Base-by-base conservation (phyloP, 2,888 invertebrate genomes). In the Clunio marinus region DNA sequence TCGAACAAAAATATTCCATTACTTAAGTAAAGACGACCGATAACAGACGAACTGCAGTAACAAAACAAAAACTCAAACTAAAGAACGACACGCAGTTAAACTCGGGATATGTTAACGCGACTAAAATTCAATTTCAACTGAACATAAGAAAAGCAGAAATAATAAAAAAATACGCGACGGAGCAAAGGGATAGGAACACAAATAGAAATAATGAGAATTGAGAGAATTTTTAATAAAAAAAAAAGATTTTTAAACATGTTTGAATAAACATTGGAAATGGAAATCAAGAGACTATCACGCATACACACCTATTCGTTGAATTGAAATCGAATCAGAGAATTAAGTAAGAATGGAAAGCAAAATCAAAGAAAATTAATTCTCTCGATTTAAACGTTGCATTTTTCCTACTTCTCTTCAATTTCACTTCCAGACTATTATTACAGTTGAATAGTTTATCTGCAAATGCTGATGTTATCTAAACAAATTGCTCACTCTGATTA, bases 161-260 rank as follows among this genome's bases (percentile, higher is more conserved):
- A 13, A 25, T 27, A 63, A 20, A 22, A 24, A 25, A 41, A 35
- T 62, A 17, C 25, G 63, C 46, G 32, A 32, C 28, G 32, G 28
- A 27, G 45, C n/a, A n/a, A n/a, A n/a, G n/a, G n/a, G n/a, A n/a
- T 24, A 46, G 45, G 46, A 66, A 66, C 27, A 51, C 22, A 28
- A 32, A 45, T 3, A 32, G 20, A 17, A 28, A 20, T 22, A 10
- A 37, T 17, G 7, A n/a, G 45, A 63, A 37, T 46, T 4, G 27
- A 65, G 51, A 66, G 66, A 66, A 55, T 17, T 59, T 59, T 59
- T n/a, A n/a, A n/a, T n/a, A n/a, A n/a, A n/a, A n/a, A 35, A 59
- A 58, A 24, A 32, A 5, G 7, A 27, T 27, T 59, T 59, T 59
- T 8, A 35, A 59, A 59, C 32, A 7, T 35, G 59, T 59, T 59